Percentiles rank a stretch among this genome's conserved stretches.
Evolutionary conservation across 2,797 vertebrate species (phyloP).

Genomic region (Philypnodon macrostomus): DNA sequence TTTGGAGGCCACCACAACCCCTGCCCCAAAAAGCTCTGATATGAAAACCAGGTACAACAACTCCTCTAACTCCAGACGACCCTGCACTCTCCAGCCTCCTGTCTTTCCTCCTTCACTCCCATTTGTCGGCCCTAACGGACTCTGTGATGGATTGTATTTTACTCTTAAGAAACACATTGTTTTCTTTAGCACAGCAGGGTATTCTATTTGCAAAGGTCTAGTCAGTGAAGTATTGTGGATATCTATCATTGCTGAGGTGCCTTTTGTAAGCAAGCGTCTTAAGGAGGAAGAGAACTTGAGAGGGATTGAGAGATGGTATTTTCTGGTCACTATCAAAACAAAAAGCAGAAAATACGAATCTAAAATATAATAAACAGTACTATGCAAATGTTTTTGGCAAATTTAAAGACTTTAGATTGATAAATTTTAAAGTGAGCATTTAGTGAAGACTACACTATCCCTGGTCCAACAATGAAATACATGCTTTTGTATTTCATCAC

Average conservation of each 20-base stretch:
- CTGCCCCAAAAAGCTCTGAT: conserved; percentile 66
- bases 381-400: no score
- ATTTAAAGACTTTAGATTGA: no score
- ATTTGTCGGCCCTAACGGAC: conserved; percentile 81
- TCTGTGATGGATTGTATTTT: conserved; percentile 96
- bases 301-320: conserved; percentile 49
- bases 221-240: conserved; percentile 92
- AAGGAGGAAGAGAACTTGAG: conserved; percentile 54
- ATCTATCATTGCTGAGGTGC: conserved; percentile 87
- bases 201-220: conserved; percentile 95
- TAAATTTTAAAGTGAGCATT: no score
- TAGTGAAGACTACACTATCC: no score
- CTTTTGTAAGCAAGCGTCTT: conserved; percentile 71
- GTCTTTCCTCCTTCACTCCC: conserved; percentile 61
- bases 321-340: conserved; percentile 48
- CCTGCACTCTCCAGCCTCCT: conserved; percentile 50
- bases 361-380: no score
- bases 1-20: no score
- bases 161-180: conserved; percentile 97
- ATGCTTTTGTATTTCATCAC: no score
- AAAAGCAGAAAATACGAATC: neutral
- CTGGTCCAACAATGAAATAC: no score
- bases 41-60: conserved; percentile 89
- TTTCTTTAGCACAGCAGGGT: conserved; percentile 99
- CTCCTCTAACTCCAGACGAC: conserved; percentile 21